Conservation (phyloP, 2,888 invertebrate species). For the Acronicta alni region DNA sequence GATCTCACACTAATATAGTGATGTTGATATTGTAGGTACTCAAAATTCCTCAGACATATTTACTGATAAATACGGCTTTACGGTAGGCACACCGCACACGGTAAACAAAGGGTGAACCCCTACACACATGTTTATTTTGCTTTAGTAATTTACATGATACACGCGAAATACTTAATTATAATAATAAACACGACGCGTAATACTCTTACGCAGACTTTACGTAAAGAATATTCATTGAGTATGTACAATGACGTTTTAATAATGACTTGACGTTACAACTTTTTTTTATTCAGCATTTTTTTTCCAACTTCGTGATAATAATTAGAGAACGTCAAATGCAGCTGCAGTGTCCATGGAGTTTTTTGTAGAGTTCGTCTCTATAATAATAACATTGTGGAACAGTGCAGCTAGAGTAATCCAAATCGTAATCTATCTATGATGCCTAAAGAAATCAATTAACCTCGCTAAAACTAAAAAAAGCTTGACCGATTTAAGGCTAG, state of each 20-base stretch:
- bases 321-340: too few species aligned
- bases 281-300: too few species aligned
- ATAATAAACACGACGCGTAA: slow-evolving; percentile 13
- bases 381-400: too few species aligned
- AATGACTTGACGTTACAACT: too few species aligned
- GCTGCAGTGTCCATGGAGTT: too few species aligned
- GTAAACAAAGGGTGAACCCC: slow-evolving; percentile 43
- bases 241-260: neutral
- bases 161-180: slow-evolving; percentile 35
- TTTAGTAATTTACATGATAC: slow-evolving; percentile 31
- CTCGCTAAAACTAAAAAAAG: too few species aligned
- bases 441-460: too few species aligned
- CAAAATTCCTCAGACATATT: slow-evolving; percentile 27
- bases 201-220: neutral
- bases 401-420: too few species aligned
- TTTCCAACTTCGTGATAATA: too few species aligned
- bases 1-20: slow-evolving; percentile 6
- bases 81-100: slow-evolving; percentile 23
- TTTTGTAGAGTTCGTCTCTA: too few species aligned
- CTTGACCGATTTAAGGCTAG: too few species aligned
- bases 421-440: too few species aligned
- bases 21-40: slow-evolving; percentile 35
- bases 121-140: slow-evolving; percentile 24
- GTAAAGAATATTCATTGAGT: neutral
- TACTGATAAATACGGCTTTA: slow-evolving; percentile 25